phyloP scores from a whole-genome alignment of 2,888 invertebrate species.

The Eristalis tenax region DNA sequence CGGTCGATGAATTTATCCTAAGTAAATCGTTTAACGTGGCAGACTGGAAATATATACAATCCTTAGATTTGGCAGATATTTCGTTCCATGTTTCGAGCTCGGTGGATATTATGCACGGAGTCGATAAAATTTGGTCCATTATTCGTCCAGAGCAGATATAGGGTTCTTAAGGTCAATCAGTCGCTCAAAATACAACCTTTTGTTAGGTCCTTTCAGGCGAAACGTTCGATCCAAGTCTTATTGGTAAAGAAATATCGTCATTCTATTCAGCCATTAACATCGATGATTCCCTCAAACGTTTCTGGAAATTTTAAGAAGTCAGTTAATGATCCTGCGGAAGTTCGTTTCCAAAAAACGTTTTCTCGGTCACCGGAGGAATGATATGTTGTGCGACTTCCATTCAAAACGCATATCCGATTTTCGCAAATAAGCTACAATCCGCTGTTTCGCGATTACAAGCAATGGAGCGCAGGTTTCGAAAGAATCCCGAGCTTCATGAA shows the following conservation, averaged over 20 bases:
- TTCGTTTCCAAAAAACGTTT: constrained; percentile 23
- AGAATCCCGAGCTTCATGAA: no score
- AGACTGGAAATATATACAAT: constrained; percentile 26
- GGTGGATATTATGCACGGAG: neutral
- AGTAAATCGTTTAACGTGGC: neutral
- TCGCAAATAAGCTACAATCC: no score
- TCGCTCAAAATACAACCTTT: constrained; percentile 3
- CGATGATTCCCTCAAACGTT: no score
- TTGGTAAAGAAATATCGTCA: neutral
- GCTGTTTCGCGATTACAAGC: no score
- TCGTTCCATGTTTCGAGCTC: neutral
- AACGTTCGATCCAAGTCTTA: neutral
- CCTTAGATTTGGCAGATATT: constrained; percentile 33
- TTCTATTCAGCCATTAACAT: neutral
- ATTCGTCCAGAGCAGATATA: neutral
- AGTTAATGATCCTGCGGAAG: no score
- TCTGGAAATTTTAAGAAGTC: no score
- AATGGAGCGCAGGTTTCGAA: no score
- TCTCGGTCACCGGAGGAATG: neutral
- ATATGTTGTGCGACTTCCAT: no score
- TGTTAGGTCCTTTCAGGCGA: constrained; percentile 20
- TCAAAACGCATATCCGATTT: no score
- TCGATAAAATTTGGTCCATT: neutral
- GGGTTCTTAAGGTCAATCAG: neutral
- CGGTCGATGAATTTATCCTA: constrained; percentile 4